Evolutionary conservation across 2,888 invertebrate species (phyloP).

Genomic region (Chymomyza amoena): DNA sequence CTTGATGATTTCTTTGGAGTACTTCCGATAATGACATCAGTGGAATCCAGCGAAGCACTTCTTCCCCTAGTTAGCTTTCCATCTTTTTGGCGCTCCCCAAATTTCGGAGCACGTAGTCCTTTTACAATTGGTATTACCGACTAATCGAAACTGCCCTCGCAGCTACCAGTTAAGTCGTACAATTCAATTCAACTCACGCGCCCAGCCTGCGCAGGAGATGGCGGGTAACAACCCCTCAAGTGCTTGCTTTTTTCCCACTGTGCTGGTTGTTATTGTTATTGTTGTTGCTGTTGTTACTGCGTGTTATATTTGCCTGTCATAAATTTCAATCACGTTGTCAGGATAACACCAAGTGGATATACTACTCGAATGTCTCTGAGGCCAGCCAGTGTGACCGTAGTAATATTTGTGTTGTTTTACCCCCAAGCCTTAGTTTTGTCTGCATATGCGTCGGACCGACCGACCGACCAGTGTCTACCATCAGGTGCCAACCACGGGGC

Average conservation of each 20-base stretch:
- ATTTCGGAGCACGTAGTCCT: too few species aligned
- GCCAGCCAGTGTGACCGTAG: background rate
- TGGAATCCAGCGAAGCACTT: too few species aligned
- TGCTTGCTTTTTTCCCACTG: slow-evolving; percentile 8
- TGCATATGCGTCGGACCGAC: slow-evolving; percentile 50
- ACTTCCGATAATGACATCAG: too few species aligned
- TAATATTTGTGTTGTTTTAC: background rate
- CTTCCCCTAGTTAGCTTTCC: too few species aligned
- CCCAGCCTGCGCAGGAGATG: background rate
- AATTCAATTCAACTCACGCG: slow-evolving; percentile 61
- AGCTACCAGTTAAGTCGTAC: slow-evolving; percentile 4
- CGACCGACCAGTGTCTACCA: slow-evolving; percentile 20
- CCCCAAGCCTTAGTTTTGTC: slow-evolving; percentile 9
- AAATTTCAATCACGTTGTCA: slow-evolving; percentile 73
- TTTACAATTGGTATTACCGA: background rate
- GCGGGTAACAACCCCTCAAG: background rate
- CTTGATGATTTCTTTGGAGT: too few species aligned
- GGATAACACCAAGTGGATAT: slow-evolving; percentile 71
- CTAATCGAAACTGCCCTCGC: slow-evolving; percentile 8
- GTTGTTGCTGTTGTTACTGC: slow-evolving; percentile 27
- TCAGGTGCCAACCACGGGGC: slow-evolving; percentile 40
- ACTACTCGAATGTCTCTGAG: slow-evolving; percentile 58
- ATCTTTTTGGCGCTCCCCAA: too few species aligned
- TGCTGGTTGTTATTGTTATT: slow-evolving; percentile 17
- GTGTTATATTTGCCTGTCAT: slow-evolving; percentile 66